A percentile compares a stretch with the other conserved stretches of the same genome.
Evolutionary conservation across 2,113 vertebrate species (phyloP).

Genomic region (Semicossyphus pulcher): DNA sequence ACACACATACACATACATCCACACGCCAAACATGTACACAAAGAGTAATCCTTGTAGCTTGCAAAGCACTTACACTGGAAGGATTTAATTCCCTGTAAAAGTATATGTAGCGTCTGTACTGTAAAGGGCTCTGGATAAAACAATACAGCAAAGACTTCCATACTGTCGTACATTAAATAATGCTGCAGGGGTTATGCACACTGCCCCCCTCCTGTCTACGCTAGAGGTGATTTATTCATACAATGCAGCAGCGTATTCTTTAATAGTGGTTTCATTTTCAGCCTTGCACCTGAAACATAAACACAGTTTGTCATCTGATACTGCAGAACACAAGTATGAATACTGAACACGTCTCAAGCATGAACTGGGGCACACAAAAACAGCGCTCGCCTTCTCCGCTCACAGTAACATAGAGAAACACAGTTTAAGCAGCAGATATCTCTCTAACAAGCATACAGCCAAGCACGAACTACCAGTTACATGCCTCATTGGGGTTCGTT

Average conservation of each 20-base stretch:
- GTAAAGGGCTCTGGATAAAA: conserved; percentile 13
- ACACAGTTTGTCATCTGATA: conserved; percentile 52
- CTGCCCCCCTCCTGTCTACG: conserved; percentile 16
- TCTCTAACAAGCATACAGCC: conserved; percentile 59
- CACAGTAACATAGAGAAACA: conserved; percentile 27
- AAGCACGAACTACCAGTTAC: conserved; percentile 62
- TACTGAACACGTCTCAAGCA: background rate
- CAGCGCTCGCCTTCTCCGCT: conserved; percentile 1
- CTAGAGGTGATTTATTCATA: conserved; percentile 69
- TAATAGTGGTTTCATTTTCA: conserved; percentile 73
- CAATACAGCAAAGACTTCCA: background rate
- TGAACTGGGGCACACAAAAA: background rate
- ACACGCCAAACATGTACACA: conserved; percentile 12
- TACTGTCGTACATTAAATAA: background rate
- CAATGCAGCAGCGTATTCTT: conserved; percentile 47
- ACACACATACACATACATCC: conserved; percentile 11
- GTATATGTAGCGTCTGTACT: no score
- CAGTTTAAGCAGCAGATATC: conserved; percentile 31
- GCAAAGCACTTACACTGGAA: background rate
- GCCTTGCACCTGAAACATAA: conserved; percentile 64
- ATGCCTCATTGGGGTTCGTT: conserved; percentile 71
- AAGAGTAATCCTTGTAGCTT: conserved; percentile 17
- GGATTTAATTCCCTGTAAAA: no score
- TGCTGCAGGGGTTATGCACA: conserved; percentile 7
- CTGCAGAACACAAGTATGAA: conserved; percentile 25